phyloP scores from a whole-genome alignment of 92 coral and sea anemone genomes.

The Actinernus sp. region DNA sequence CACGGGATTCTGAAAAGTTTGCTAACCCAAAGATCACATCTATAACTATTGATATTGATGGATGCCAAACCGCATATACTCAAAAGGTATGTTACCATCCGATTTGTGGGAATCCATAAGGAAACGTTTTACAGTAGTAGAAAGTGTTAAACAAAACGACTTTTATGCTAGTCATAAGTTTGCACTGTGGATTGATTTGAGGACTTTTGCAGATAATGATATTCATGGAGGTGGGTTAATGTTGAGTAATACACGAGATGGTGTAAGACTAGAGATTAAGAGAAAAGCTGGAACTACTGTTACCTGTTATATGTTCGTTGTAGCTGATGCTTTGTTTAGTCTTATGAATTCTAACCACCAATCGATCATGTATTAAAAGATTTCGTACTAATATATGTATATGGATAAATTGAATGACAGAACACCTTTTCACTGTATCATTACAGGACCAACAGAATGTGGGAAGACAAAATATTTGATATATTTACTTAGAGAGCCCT shows the following conservation, averaged over 20 bases:
- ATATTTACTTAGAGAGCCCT: conserved; percentile 33
- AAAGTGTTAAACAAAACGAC: conserved; percentile 38
- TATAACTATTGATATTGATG: no score
- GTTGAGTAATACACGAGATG: conserved; percentile 53
- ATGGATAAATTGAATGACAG: conserved; percentile 48
- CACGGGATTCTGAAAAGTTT: no score
- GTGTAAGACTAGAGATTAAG: conserved; percentile 41
- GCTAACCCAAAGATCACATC: no score
- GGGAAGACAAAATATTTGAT: conserved; percentile 39
- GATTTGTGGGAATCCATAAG: no score
- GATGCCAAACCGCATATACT: no score
- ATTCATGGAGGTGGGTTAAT: conserved; percentile 43
- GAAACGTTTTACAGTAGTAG: no score
- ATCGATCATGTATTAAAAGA: no score
- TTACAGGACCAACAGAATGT: conserved; percentile 38
- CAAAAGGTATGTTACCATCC: no score
- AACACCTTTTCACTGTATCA: conserved; percentile 46
- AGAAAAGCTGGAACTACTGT: conserved; percentile 27
- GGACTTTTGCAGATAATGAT: conserved; percentile 46
- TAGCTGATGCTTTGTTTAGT: conserved; percentile 54
- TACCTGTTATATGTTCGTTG: conserved; percentile 52
- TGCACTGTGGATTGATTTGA: conserved; percentile 52
- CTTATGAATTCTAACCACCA: conserved; percentile 30
- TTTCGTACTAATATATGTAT: background rate
- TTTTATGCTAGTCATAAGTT: conserved; percentile 41